phyloP scores from a whole-genome alignment of 92 coral and sea anemone genomes.

The Palythoa caribaeorum region DNA sequence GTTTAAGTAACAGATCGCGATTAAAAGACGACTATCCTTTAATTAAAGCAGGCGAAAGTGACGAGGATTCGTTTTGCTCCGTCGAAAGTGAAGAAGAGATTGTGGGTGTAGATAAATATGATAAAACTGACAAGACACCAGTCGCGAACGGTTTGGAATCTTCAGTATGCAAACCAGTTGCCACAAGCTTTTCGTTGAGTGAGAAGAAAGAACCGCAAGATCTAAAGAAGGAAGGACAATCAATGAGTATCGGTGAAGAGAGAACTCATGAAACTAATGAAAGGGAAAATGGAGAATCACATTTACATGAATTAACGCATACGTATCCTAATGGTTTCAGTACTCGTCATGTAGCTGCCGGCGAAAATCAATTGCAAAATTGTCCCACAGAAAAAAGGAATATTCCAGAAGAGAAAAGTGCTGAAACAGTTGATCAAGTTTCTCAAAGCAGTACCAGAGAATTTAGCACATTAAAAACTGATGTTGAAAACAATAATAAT shows the following conservation, averaged over 20 bases:
- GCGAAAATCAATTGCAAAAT: not conserved
- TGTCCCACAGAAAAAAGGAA: not conserved
- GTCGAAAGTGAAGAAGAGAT: constrained; percentile 14
- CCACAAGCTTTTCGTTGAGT: not conserved
- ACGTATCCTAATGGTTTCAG: not conserved
- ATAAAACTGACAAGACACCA: not conserved
- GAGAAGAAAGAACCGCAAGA: not conserved
- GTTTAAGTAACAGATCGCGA: not conserved
- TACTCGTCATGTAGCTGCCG: not conserved
- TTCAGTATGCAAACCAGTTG: not conserved
- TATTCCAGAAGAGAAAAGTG: no score
- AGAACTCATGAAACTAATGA: not conserved
- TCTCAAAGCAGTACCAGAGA: no score
- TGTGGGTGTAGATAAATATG: not conserved
- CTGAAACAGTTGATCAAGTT: no score
- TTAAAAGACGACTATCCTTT: not conserved
- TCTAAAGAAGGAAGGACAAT: not conserved
- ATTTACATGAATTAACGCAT: not conserved
- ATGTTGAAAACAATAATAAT: no score
- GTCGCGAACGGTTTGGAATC: not conserved
- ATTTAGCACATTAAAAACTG: no score
- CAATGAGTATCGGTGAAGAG: not conserved
- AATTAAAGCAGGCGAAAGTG: constrained; percentile 3
- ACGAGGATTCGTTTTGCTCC: constrained; percentile 33
- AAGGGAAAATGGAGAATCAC: not conserved